Evolutionary conservation across 1,140 invertebrate genomes (phyloP), one percentile per base, ranked within the genome.

Genomic region (Drosophila varians): DNA sequence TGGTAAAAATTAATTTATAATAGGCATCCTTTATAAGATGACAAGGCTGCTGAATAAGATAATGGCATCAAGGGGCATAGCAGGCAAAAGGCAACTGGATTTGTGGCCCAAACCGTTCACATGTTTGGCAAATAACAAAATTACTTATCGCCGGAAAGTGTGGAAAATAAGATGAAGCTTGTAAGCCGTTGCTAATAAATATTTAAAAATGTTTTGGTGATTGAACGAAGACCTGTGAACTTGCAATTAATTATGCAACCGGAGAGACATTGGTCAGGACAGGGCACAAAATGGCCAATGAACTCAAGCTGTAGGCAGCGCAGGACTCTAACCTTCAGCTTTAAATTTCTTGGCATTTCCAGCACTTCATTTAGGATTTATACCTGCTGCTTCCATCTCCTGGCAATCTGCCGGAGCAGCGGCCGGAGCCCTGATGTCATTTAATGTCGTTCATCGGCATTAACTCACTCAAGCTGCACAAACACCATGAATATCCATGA

Each of bases 1-100:
- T 84, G 79, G 79, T 74, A 89, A 74, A 89, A 89, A 89, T 89
- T 89, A 89, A 89, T 89, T 89, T 89, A 89, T 89, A 89, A 89
- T 89, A 89, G 79, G 84, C 86, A 89, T 89, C 84, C 84, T 89
- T 87, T 87, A 87, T 72, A 77, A 87, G 82, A 87, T 87, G 82
- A 87, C 82, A 87, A 87, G 82, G 82, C 79, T 75, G 82, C 82
- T 82, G 82, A 87, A 75, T 82, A 82, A 87, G 82, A 87, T 87
- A 87, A 87, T 87, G 82, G 82, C 82, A 87, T 87, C 82, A 87
- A 83, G 78, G 74, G 74, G 77, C 72, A 56, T 58, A 58, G 57
- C 62, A 70, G 68, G 78, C 73, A 70, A 43, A 38, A 38, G 36
- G 36, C 36, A 16, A 38, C 28, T 31, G 18, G 61, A 54, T 70